Percentiles rank a stretch among this genome's conserved stretches.
phyloP scores from a whole-genome alignment of 2,113 vertebrate genomes.

The Sula dactylatra region DNA sequence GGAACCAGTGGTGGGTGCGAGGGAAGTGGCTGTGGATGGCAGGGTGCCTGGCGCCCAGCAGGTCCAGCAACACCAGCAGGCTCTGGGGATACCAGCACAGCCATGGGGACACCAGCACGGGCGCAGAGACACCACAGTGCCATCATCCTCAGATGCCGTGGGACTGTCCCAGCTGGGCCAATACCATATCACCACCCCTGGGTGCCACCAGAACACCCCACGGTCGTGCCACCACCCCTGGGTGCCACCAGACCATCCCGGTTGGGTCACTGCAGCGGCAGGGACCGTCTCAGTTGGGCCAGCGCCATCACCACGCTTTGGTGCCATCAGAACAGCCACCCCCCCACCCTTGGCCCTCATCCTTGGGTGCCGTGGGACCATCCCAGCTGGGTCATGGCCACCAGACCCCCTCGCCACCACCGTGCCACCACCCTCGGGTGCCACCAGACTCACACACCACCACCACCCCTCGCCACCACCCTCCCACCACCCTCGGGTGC shows the following conservation, averaged over 20 bases:
- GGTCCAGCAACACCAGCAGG: conserved; percentile 87
- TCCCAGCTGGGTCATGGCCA: neutral
- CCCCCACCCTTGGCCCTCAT: too few species aligned
- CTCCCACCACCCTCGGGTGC: neutral
- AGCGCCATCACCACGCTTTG: neutral
- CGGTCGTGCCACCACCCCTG: too few species aligned
- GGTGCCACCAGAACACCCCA: neutral
- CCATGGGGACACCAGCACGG: neutral
- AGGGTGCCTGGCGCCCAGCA: conserved; percentile 81
- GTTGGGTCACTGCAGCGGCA: too few species aligned
- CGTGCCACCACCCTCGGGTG: neutral
- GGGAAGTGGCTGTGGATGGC: conserved; percentile 87
- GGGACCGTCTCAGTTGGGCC: neutral
- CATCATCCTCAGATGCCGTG: too few species aligned
- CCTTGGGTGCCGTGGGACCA: neutral
- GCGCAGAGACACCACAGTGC: too few species aligned
- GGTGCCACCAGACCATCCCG: neutral
- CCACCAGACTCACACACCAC: too few species aligned
- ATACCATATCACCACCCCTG: neutral
- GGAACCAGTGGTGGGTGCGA: conserved; percentile 86
- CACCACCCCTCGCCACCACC: accelerated
- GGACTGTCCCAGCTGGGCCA: neutral
- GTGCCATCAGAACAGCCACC: neutral
- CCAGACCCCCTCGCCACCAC: neutral
- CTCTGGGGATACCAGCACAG: conserved; percentile 67